Percentiles rank a stretch among this genome's conserved stretches.
These are phyloP conservation scores for Oreohelix idahoensis DNA, from an alignment of 1,140 invertebrate species.

Conservation along the genomic window DNA sequence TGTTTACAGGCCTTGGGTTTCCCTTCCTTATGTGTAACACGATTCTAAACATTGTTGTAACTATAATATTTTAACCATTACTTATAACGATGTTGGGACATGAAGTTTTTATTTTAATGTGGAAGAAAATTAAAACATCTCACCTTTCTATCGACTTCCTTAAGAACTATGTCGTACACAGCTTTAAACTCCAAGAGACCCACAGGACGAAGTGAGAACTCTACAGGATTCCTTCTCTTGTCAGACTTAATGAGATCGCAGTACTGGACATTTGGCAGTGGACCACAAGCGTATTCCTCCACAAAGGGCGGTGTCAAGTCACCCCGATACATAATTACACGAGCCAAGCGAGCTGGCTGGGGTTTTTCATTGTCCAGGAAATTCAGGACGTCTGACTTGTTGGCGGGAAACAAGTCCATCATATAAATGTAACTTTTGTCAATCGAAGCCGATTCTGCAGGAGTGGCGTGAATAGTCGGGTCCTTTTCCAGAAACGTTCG, in stretches of 20 bases:
- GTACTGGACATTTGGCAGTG: conserved; percentile 44
- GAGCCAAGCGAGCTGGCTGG: conserved; percentile 57
- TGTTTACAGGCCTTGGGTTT: too few relatives aligned
- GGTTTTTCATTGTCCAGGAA: conserved; percentile 49
- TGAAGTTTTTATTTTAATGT: too few relatives aligned
- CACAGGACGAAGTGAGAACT: conserved; percentile 45
- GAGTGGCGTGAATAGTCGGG: conserved; percentile 40
- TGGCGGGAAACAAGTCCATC: conserved; percentile 62
- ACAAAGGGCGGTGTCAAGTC: conserved; percentile 55
- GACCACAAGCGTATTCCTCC: conserved; percentile 63
- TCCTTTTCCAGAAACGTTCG: conserved; percentile 48
- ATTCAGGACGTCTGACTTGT: conserved; percentile 50
- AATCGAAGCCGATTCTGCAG: conserved; percentile 41
- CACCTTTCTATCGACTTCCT: conserved; percentile 41
- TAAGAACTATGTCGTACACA: conserved; percentile 11
- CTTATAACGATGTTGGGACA: too few relatives aligned
- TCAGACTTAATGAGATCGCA: conserved; percentile 10
- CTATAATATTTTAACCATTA: too few relatives aligned
- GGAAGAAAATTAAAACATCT: background rate
- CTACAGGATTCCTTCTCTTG: conserved; percentile 38
- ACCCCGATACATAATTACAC: conserved; percentile 59
- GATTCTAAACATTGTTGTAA: too few relatives aligned
- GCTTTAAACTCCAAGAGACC: conserved; percentile 36
- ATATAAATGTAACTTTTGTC: conserved; percentile 60
- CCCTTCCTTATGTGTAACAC: too few relatives aligned